These are phyloP conservation scores for Rhinophrynus dorsalis DNA, from an alignment of 2,797 vertebrate species.

Conservation along the genomic window DNA sequence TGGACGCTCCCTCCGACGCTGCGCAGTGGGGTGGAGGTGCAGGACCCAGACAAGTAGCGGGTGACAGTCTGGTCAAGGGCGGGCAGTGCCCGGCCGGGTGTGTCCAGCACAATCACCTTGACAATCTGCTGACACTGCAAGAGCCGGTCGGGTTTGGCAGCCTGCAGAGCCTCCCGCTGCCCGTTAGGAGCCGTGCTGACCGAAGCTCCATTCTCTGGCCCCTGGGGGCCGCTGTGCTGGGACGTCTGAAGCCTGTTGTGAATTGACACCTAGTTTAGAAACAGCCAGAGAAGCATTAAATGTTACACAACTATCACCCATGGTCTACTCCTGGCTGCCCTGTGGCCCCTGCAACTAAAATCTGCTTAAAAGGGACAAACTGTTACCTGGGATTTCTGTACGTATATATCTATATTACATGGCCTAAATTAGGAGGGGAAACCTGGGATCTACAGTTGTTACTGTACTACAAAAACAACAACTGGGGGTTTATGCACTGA, in stretches of 20 bases:
- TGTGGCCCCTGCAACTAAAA: slow-evolving; percentile 48
- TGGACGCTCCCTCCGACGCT: slow-evolving; percentile 74
- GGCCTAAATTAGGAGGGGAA: neutral
- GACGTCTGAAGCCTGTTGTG: slow-evolving; percentile 99
- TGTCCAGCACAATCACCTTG: slow-evolving; percentile 97
- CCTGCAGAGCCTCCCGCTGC: slow-evolving; percentile 70
- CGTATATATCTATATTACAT: neutral
- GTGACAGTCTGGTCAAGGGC: slow-evolving; percentile 93
- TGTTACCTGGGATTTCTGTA: neutral
- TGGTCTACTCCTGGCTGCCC: slow-evolving; percentile 68
- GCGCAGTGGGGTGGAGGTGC: slow-evolving; percentile 83
- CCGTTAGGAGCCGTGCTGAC: slow-evolving; percentile 82
- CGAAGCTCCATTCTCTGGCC: slow-evolving; percentile 82
- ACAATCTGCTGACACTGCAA: slow-evolving; percentile 99
- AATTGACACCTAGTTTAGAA: slow-evolving; percentile 99
- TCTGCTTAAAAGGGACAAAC: too few relatives aligned
- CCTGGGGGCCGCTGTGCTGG: slow-evolving; percentile 86
- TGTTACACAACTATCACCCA: slow-evolving; percentile 95
- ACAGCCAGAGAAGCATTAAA: slow-evolving; percentile 99
- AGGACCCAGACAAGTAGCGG: slow-evolving; percentile 87
- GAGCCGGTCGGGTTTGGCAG: slow-evolving; percentile 87
- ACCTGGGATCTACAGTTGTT: neutral
- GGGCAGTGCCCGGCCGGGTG: slow-evolving; percentile 90
- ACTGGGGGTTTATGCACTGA: too few relatives aligned
- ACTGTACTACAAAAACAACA: too few relatives aligned